Evolutionary conservation across 1,140 invertebrate genomes (phyloP), one percentile per base, ranked within the genome.

Genomic region (Drosophila kikkawai): DNA sequence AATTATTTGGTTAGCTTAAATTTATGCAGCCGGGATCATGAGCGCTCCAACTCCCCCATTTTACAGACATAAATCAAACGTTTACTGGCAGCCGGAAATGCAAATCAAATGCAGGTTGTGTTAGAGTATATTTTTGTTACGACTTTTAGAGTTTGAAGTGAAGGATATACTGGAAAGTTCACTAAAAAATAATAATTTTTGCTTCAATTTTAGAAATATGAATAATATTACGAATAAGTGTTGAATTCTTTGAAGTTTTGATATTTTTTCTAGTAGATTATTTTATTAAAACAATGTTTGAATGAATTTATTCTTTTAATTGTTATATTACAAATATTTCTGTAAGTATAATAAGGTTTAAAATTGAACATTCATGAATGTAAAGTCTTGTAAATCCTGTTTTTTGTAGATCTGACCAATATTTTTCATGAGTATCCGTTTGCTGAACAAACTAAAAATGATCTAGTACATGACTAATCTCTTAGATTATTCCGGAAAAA

Each of bases 1-100:
- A 58, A 73, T 60, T 90, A 90, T 90, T 90, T 85, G 83, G 88
- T 90, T 90, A 88, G 86, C 85, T 82, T 82, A 74, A 82, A 90
- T 90, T 86, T 80, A 60, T 78, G 69, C 79, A 41, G 53, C 47
- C 67, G 61, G 65, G 79, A 76, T 86, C 83, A 82, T 68, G 66
- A 70, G 65, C 39, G 11, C 37, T 22, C 34, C 63, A 45, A 32
- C 19, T 32, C 26, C 44, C 44, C 26, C 9, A 29, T 47, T 39
- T 19, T 44, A 19, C 26, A 42, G 45, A 57, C 78, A 84, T 87
- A 87, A 87, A 87, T 87, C 84, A 87, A 75, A 42, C 58, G 48
- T 65, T 75, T 80, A 42, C 69, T 79, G 84, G 84, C 84, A 90
- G 69, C 55, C 19, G 44, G 39, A 82, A 82, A 90, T 82, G 85